These are phyloP conservation scores for Tangara arthus DNA, from an alignment of 2,797 vertebrate genomes.

Conservation along the genomic window DNA sequence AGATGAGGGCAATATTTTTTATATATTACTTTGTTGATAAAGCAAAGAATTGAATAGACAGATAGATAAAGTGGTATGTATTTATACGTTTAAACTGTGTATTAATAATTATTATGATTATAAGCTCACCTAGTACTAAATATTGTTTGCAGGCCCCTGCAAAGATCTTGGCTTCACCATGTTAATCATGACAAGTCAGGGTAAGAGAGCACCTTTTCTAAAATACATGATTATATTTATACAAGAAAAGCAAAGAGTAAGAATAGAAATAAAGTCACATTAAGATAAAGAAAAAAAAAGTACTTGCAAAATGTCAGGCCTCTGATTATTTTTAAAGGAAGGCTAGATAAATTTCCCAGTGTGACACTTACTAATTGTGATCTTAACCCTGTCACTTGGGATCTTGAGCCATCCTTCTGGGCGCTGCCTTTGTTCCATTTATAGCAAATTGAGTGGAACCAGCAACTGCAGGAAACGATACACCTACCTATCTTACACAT, in stretches of 20 bases:
- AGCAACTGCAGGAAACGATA: neutral
- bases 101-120: neutral
- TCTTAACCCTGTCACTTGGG: neutral
- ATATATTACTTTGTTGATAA: neutral
- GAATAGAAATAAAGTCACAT: neutral
- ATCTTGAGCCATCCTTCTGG: neutral
- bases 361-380: neutral
- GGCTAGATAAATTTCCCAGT: neutral
- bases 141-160: neutral
- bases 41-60: neutral
- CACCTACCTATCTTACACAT: neutral
- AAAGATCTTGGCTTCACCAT: neutral
- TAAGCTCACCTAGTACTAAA: neutral
- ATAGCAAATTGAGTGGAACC: neutral
- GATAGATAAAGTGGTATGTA: neutral
- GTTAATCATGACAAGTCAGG: neutral
- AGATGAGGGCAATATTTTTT: neutral
- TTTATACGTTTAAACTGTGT: neutral
- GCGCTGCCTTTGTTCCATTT: neutral
- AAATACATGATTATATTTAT: neutral
- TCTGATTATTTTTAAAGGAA: neutral
- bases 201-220: neutral
- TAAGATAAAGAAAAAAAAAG: neutral
- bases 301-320: neutral
- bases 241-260: neutral